These are phyloP conservation scores for Amiota minor DNA, from an alignment of 2,888 invertebrate species.

Conservation along the genomic window DNA sequence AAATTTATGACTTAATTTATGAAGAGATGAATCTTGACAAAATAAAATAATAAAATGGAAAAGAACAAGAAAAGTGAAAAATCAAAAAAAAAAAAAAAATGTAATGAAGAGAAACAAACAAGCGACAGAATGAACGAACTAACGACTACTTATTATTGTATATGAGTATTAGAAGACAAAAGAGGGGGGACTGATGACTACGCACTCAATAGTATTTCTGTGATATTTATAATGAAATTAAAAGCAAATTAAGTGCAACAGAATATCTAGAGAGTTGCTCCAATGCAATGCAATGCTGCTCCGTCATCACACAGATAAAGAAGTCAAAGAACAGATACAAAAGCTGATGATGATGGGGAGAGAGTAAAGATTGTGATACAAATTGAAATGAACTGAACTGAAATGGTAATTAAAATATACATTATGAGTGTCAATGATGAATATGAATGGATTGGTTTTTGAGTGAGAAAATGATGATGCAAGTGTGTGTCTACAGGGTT, in stretches of 20 bases:
- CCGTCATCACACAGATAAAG: too few species aligned
- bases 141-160: background rate
- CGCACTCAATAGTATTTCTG: background rate
- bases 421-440: background rate
- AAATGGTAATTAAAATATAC: background rate
- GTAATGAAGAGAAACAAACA: background rate
- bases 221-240: constrained; percentile 61
- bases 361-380: too few species aligned
- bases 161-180: constrained; percentile 28
- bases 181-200: too few species aligned
- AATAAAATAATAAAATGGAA: constrained; percentile 1
- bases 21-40: background rate
- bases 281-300: background rate
- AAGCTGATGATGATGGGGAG: too few species aligned
- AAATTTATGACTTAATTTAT: constrained; percentile 24
- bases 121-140: background rate
- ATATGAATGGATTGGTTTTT: background rate
- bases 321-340: too few species aligned
- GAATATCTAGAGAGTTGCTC: constrained; percentile 46
- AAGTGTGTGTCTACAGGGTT: too few species aligned
- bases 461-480: too few species aligned
- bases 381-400: background rate
- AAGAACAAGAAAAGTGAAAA: background rate
- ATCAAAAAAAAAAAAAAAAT: background rate
- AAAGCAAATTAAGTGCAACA: constrained; percentile 65